phyloP scores from a whole-genome alignment of 2,113 vertebrate genomes.

The Capreolus pygargus region DNA sequence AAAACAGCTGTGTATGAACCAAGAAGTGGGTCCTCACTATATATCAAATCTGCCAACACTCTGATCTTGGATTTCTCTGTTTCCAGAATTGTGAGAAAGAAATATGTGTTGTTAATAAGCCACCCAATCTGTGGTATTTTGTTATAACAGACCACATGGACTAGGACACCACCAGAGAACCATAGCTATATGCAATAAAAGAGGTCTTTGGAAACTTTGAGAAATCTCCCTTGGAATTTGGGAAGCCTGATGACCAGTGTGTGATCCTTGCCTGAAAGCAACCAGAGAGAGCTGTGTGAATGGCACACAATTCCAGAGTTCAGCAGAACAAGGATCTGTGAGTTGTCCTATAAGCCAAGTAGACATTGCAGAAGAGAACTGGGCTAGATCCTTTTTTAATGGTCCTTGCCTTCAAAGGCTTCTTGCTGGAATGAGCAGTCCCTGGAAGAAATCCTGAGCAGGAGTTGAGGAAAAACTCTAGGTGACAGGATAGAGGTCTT shows the following conservation, averaged over 20 bases:
- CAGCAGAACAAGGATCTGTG: background rate
- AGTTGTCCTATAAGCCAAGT: background rate
- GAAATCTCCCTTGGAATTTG: background rate
- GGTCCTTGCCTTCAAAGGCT: background rate
- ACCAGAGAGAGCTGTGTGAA: background rate
- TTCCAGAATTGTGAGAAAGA: background rate
- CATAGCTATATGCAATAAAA: background rate
- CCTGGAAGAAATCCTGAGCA: background rate
- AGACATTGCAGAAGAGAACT: background rate
- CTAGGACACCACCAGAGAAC: background rate
- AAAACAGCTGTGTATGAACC: background rate
- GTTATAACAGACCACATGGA: background rate
- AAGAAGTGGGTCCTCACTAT: background rate
- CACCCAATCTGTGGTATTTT: background rate
- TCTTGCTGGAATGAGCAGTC: background rate
- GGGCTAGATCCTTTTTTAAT: background rate
- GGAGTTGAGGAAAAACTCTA: background rate
- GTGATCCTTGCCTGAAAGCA: background rate
- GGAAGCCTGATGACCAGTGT: background rate
- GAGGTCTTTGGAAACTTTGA: background rate
- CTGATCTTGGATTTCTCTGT: background rate
- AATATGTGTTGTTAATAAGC: background rate
- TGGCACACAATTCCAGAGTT: background rate
- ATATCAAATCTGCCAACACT: background rate
- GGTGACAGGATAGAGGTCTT: background rate